A percentile compares a stretch with the other conserved stretches of the same genome.
Evolutionary conservation across 2,113 vertebrate species (phyloP).

Genomic region (Haliaeetus leucogaster): DNA sequence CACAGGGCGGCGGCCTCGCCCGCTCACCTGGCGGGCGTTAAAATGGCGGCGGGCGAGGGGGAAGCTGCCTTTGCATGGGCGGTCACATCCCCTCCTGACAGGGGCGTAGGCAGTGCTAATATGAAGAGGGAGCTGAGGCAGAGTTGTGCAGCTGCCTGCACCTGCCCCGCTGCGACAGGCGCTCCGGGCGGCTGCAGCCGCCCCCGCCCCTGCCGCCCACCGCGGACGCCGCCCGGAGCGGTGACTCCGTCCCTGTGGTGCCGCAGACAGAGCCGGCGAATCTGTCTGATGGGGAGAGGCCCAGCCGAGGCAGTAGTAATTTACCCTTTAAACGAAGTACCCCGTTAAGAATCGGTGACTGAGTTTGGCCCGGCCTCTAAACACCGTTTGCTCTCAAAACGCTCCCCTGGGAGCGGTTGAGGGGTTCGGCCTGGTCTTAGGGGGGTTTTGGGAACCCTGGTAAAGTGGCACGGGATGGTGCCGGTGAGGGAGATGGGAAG

Average conservation of each 20-base stretch:
- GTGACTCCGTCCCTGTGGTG: accelerated
- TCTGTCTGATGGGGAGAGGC: no score
- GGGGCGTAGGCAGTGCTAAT: accelerated
- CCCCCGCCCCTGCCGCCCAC: no score
- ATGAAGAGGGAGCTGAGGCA: no score
- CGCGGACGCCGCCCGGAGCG: no score
- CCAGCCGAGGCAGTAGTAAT: neutral
- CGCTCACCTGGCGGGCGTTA: accelerated
- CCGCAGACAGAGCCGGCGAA: accelerated
- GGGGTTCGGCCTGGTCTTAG: neutral
- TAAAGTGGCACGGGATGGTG: no score
- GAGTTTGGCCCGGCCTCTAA: neutral
- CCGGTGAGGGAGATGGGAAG: neutral
- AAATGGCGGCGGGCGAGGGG: neutral
- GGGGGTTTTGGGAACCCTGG: accelerated
- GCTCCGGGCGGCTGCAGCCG: neutral
- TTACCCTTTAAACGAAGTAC: neutral
- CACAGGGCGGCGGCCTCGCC: neutral
- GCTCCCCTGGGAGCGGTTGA: neutral
- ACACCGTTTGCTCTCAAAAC: accelerated
- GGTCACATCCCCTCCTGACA: accelerated
- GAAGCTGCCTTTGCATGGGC: accelerated
- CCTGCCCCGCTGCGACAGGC: accelerated
- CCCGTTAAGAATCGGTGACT: neutral
- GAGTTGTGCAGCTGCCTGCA: accelerated